Evolutionary conservation across 2,888 invertebrate species (phyloP).

Genomic region (Ditula angustiorana): DNA sequence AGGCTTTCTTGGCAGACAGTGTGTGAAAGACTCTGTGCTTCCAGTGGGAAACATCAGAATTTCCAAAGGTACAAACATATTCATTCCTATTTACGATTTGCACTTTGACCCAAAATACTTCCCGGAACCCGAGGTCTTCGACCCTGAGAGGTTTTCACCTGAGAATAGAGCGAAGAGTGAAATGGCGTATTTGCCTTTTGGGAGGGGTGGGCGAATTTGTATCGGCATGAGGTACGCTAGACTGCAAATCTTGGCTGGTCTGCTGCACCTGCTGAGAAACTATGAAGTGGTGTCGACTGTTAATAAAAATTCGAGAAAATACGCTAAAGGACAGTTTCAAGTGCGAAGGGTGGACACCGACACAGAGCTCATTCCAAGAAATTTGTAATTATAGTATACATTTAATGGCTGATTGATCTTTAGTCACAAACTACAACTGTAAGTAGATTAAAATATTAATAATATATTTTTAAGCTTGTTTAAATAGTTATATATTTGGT

Average conservation of each 20-base stretch:
- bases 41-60: conserved; percentile 66
- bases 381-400: background rate
- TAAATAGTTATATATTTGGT: background rate
- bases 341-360: conserved; percentile 56
- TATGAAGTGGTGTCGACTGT: conserved; percentile 17
- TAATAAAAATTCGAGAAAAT: conserved; percentile 15
- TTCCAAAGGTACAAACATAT: conserved; percentile 61
- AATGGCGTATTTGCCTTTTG: conserved; percentile 70
- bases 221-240: conserved; percentile 67
- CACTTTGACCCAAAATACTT: conserved; percentile 74
- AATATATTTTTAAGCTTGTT: background rate
- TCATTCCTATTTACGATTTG: conserved; percentile 61
- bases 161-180: conserved; percentile 51
- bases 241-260: conserved; percentile 53
- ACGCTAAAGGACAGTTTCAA: conserved; percentile 54
- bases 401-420: background rate
- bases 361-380: conserved; percentile 52
- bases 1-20: conserved; percentile 56
- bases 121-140: conserved; percentile 71
- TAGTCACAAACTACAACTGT: background rate
- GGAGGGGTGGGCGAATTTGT: conserved; percentile 73
- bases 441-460: background rate
- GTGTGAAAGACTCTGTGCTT: conserved; percentile 56
- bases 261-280: conserved; percentile 30
- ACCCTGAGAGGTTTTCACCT: conserved; percentile 68